These are phyloP conservation scores for Cotesia chilonis DNA, from an alignment of 1,140 invertebrate species.

Conservation along the genomic window DNA sequence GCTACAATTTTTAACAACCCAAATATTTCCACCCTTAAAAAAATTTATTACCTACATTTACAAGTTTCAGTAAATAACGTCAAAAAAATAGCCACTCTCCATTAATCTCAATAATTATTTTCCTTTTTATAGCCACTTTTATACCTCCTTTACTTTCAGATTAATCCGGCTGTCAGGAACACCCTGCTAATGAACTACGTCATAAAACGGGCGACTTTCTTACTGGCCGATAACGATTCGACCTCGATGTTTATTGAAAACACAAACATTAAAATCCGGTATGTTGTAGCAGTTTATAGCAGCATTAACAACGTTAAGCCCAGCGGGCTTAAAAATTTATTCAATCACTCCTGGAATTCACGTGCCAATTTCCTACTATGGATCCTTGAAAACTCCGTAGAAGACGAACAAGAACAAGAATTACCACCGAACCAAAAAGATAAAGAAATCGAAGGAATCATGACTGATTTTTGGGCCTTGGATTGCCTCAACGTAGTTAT, in stretches of 20 bases:
- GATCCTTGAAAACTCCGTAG: background rate
- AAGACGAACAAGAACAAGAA: too few species aligned
- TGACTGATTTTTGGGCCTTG: background rate
- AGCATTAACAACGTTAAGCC: conserved; percentile 1
- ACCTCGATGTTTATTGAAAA: conserved; percentile 15
- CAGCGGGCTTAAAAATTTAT: background rate
- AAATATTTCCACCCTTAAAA: too few species aligned
- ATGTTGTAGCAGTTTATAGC: background rate
- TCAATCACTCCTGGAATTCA: background rate
- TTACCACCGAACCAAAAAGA: background rate
- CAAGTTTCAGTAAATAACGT: background rate
- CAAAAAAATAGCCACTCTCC: background rate
- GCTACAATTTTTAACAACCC: too few species aligned
- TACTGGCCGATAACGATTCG: background rate
- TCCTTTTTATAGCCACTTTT: background rate
- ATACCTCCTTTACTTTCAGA: background rate
- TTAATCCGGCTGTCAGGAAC: conserved; percentile 12
- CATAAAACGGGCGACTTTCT: conserved; percentile 10
- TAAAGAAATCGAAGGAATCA: background rate
- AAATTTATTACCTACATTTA: too few species aligned
- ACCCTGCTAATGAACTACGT: conserved; percentile 18
- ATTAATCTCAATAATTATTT: background rate
- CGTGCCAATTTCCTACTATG: background rate
- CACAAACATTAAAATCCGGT: background rate
- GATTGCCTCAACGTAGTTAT: background rate